These are phyloP conservation scores for Lindbergichthys nudifrons DNA, from an alignment of 2,797 vertebrate genomes.

Conservation along the genomic window DNA sequence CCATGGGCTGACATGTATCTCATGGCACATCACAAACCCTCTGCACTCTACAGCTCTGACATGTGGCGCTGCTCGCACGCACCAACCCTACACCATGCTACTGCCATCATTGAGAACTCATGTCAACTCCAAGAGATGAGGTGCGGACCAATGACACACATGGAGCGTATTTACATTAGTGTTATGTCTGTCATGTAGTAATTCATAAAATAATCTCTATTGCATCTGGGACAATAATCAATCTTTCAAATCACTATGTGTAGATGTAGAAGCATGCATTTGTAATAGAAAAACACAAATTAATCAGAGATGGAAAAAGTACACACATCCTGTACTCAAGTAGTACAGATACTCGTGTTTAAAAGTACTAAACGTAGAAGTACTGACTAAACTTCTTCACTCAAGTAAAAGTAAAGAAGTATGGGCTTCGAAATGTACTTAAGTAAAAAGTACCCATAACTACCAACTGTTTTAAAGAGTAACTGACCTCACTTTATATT, in stretches of 20 bases:
- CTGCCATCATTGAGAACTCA: conserved; percentile 17
- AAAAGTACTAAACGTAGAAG: no score
- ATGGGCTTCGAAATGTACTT: no score
- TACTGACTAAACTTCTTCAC: no score
- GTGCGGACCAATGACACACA: conserved; percentile 9
- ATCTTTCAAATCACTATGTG: neutral
- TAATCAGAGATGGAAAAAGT: no score
- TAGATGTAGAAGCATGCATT: neutral
- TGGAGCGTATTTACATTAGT: conserved; percentile 6
- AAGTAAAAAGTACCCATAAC: no score
- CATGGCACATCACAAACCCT: conserved; percentile 66
- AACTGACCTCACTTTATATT: no score
- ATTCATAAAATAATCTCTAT: neutral
- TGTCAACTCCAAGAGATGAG: conserved; percentile 30
- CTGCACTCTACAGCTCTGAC: conserved; percentile 36
- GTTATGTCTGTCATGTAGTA: neutral
- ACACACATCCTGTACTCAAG: no score
- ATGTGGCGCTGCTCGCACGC: conserved; percentile 33
- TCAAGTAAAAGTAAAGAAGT: no score
- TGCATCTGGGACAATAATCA: neutral
- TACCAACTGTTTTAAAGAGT: no score
- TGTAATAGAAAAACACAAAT: neutral
- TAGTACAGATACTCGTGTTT: no score
- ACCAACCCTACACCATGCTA: conserved; percentile 11
- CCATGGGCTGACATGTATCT: conserved; percentile 60